Percentiles rank a stretch among this genome's conserved stretches.
Evolutionary conservation across 2,113 vertebrate genomes (phyloP).

Genomic region (Oryctolagus cuniculus): DNA sequence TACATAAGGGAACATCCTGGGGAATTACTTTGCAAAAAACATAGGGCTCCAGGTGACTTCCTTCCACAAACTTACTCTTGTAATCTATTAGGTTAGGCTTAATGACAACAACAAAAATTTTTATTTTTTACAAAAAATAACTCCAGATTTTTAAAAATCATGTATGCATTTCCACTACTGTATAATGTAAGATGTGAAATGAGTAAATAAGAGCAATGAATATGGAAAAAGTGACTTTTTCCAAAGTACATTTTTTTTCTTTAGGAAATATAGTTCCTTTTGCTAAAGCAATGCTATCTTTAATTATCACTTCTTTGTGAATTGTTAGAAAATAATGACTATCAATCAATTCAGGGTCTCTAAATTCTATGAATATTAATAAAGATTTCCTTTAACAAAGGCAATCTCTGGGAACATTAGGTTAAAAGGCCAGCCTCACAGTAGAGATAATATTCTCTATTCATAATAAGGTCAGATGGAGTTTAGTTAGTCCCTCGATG

Average conservation of each 20-base stretch:
- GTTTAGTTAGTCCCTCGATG: constrained; percentile 51
- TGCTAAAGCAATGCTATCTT: constrained; percentile 38
- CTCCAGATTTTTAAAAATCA: not conserved
- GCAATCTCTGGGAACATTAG: constrained; percentile 56
- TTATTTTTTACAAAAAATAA: constrained; percentile 1
- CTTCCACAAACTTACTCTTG: not conserved
- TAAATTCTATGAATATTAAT: constrained; percentile 65
- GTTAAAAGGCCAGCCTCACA: constrained; percentile 67
- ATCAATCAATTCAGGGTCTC: constrained; percentile 42
- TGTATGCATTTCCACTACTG: not conserved
- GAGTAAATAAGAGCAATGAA: constrained; percentile 4
- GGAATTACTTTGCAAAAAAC: constrained; percentile 20
- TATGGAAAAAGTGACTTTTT: constrained; percentile 5
- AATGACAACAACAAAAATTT: not conserved
- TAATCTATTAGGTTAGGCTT: not conserved
- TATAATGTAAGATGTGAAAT: not conserved
- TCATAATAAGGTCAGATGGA: constrained; percentile 65
- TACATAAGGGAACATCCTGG: not conserved
- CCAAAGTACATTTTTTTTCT: constrained; percentile 22
- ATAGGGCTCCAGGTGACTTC: not conserved
- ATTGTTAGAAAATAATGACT: constrained; percentile 61
- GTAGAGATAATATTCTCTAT: constrained; percentile 70
- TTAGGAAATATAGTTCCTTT: not conserved
- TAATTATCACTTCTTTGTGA: constrained; percentile 58
- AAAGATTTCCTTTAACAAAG: constrained; percentile 64